A percentile compares a stretch with the other conserved stretches of the same genome.
phyloP scores from a whole-genome alignment of 2,113 vertebrate species.

The Leucoraja erinaceus region DNA sequence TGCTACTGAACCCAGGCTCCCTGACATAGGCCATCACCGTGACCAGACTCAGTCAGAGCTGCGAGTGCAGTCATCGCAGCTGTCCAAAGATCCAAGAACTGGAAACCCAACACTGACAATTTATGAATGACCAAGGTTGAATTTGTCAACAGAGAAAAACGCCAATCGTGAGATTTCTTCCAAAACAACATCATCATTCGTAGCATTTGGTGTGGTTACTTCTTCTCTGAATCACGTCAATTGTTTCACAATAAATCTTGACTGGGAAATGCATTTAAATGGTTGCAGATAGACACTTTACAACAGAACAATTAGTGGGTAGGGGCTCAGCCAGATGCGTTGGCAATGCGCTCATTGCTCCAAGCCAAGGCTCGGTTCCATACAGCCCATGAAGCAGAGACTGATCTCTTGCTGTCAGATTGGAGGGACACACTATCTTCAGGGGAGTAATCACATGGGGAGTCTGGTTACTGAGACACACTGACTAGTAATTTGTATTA shows the following conservation, averaged over 20 bases:
- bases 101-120: slow-evolving; percentile 5
- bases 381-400: not conserved
- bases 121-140: slow-evolving; percentile 26
- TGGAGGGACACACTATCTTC: not conserved
- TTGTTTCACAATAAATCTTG: slow-evolving; percentile 54
- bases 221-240: not conserved
- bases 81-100: not conserved
- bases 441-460: not conserved
- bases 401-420: not conserved
- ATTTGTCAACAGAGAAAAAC: not conserved
- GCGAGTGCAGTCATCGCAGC: not conserved
- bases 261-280: slow-evolving; percentile 58
- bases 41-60: not conserved
- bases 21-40: too few relatives aligned
- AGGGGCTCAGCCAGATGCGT: slow-evolving; percentile 1
- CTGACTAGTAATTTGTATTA: not conserved
- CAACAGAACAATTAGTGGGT: slow-evolving; percentile 41
- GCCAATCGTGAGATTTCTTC: not conserved
- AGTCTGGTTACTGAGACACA: not conserved
- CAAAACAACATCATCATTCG: not conserved
- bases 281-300: slow-evolving; percentile 65
- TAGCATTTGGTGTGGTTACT: not conserved
- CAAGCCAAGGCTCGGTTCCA: not conserved
- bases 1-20: too few relatives aligned
- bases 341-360: not conserved